Evolutionary conservation across 1,140 invertebrate genomes (phyloP), one percentile per base, ranked within the genome.

Genomic region (Eciton burchellii): DNA sequence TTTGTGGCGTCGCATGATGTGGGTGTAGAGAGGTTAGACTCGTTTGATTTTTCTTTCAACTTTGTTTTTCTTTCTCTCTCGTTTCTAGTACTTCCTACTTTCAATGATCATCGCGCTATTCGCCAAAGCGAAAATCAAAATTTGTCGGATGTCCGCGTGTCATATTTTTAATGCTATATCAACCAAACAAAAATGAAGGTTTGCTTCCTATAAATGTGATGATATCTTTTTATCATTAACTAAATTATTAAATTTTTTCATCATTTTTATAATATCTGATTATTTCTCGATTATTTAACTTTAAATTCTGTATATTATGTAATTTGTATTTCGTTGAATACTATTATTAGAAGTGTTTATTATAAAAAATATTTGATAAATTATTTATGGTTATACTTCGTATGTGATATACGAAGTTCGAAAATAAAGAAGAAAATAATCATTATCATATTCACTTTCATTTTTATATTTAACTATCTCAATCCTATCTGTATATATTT

Each of bases 1-100:
- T 77, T 92, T 92, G 90, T 92, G 90, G 81, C 89, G 87, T 91
- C 91, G 91, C 92, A 92, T 93, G 92, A 91, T 91, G 26, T 91
- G 86, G 89, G 91, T 91, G 83, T 92, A 91, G 89, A 89, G 90
- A 93, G 89, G 90, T 92, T 92, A 92, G 89, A 90, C 70, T 77
- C 63, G 84, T 89, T 90, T 91, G 76, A 85, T 90, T 91, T 83
- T 87, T 90, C 87, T 84, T 66, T 74, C 72, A 70, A 79, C 35
- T 81, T 68, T 11, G 9, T 6, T 14, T 24, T 68, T 66, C 62
- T 54, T 62, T 21, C 56, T 41, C 19, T 52, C 56, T 62, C 60
- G 63, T 63, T 71, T 16, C 24, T 56, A 52, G 11, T 21, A 52
- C 35, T 45, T 65, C 19, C 9, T 14, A 14, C 12, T 72, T 59